Conservation (phyloP, 2,113 vertebrate species). For the Corynorhinus townsendii region DNA sequence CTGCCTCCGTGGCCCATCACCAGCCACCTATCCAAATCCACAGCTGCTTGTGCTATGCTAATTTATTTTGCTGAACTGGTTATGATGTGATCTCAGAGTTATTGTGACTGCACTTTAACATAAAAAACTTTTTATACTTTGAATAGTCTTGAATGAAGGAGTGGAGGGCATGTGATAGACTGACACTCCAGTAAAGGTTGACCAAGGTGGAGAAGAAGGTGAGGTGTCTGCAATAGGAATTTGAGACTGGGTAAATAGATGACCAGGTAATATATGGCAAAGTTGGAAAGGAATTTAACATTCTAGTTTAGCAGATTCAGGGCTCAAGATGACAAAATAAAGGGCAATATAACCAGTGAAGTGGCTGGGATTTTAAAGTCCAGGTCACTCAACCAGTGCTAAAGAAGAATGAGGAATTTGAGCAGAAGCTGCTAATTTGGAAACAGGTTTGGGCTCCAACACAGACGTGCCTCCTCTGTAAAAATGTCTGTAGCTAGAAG, state of each 20-base stretch:
- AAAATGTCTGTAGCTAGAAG: neutral
- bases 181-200: neutral
- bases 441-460: neutral
- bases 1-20: rapidly evolving
- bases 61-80: neutral
- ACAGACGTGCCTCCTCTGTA: neutral
- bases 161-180: neutral
- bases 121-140: neutral
- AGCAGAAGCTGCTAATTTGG: neutral
- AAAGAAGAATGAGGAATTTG: neutral
- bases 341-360: neutral
- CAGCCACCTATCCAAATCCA: neutral
- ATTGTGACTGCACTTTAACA: neutral
- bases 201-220: neutral
- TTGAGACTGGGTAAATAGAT: neutral
- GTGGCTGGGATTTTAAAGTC: neutral
- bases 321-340: neutral
- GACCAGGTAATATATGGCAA: neutral
- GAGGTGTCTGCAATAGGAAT: neutral
- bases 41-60: neutral
- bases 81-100: neutral
- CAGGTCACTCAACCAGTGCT: neutral
- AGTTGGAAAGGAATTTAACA: neutral
- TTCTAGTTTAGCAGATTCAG: neutral
- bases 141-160: neutral